Conservation (phyloP, 2,113 vertebrate genomes). For the Ramphastos sulfuratus region DNA sequence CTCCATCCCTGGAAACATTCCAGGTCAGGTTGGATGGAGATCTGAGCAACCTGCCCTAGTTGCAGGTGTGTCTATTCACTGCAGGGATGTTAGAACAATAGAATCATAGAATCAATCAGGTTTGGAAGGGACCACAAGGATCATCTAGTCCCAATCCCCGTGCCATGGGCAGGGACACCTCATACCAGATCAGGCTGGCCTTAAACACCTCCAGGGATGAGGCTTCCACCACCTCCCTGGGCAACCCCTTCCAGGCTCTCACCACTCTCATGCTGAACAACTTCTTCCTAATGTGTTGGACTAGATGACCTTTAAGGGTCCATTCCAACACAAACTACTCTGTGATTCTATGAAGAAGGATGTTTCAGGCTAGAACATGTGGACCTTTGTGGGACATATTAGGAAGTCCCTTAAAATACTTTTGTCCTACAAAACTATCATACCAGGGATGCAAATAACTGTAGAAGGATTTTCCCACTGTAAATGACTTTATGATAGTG, state of each 20-base stretch:
- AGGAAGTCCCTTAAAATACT: not conserved
- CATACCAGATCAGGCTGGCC: too few species aligned
- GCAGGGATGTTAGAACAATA: not conserved
- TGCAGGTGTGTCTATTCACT: not conserved
- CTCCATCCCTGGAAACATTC: not conserved
- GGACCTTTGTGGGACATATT: not conserved
- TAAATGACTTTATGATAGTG: not conserved
- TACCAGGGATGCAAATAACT: not conserved
- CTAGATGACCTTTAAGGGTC: not conserved
- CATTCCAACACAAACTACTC: not conserved
- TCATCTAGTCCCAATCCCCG: too few species aligned
- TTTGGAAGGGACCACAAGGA: too few species aligned
- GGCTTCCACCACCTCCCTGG: too few species aligned
- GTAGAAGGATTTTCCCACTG: not conserved
- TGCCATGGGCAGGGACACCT: too few species aligned
- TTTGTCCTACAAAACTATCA: not conserved
- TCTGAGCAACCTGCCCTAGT: not conserved
- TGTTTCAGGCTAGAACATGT: accelerated
- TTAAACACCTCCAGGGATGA: too few species aligned
- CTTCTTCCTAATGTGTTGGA: too few species aligned
- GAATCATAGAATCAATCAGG: too few species aligned
- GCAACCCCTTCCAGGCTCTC: too few species aligned
- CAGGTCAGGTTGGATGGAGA: not conserved
- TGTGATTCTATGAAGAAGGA: not conserved
- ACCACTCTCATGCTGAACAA: too few species aligned